Conservation (phyloP, 2,113 vertebrate species). For the Odontophorus gujanensis region DNA sequence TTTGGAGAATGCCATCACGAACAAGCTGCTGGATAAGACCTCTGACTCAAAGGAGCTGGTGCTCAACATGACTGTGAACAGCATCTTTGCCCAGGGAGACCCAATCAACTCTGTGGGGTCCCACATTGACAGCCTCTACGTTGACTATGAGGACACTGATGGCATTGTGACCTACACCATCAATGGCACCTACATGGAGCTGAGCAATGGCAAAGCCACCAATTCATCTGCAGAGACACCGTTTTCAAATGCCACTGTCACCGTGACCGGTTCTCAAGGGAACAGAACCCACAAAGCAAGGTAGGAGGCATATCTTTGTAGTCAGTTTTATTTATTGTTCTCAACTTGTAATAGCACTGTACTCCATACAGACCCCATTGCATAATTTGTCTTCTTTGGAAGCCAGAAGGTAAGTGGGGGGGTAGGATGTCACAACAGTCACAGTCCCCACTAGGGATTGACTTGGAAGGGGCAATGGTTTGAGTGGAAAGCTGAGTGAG, state of each 20-base stretch:
- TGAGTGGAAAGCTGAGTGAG: not conserved
- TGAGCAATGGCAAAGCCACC: slow-evolving; percentile 77
- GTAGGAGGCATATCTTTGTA: slow-evolving; percentile 68
- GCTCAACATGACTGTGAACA: slow-evolving; percentile 87
- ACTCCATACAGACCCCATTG: not conserved
- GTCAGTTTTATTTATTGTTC: not conserved
- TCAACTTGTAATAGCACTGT: not conserved
- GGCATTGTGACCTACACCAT: slow-evolving; percentile 37
- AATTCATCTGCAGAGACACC: slow-evolving; percentile 83
- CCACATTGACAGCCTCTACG: slow-evolving; percentile 70
- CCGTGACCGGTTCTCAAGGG: slow-evolving; percentile 65
- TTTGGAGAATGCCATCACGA: slow-evolving; percentile 87
- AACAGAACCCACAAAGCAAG: slow-evolving; percentile 91
- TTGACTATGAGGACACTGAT: slow-evolving; percentile 81
- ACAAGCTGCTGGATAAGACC: slow-evolving; percentile 78
- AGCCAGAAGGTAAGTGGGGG: slow-evolving; percentile 60
- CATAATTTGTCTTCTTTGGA: not conserved
- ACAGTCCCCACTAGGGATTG: not conserved
- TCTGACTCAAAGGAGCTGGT: slow-evolving; percentile 79
- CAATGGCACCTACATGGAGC: slow-evolving; percentile 87
- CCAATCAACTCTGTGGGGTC: slow-evolving; percentile 71
- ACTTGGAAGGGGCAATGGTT: not conserved
- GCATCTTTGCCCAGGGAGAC: slow-evolving; percentile 82
- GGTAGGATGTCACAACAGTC: not conserved
- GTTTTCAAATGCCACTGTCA: slow-evolving; percentile 81